Conservation (phyloP, 2,113 vertebrate species). For the Neogale vison region DNA sequence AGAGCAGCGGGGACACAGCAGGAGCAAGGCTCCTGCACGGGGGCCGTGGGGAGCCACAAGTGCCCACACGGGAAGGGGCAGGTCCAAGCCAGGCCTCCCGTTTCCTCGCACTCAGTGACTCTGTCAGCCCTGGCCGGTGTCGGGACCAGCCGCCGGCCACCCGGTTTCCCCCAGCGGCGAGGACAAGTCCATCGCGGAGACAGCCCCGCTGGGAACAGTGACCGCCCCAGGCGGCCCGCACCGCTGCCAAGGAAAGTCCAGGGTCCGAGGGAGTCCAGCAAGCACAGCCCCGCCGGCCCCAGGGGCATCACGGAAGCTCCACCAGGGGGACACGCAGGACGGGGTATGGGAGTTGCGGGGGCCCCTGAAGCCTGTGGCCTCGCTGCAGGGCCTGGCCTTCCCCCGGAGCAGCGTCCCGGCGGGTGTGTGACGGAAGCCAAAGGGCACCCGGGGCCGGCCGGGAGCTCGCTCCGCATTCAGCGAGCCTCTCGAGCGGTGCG, state of each 20-base stretch:
- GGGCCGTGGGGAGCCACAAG: background rate
- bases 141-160: background rate
- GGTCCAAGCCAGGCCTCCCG: background rate
- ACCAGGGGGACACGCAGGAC: background rate
- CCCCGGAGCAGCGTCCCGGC: background rate
- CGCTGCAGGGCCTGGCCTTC: background rate
- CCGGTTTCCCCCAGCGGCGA: background rate
- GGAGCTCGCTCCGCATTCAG: fast-evolving
- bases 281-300: background rate
- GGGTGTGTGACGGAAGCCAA: background rate
- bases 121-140: background rate
- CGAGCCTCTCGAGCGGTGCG: fast-evolving
- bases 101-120: background rate
- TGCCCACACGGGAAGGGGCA: background rate
- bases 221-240: fast-evolving
- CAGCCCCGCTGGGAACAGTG: background rate
- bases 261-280: fast-evolving
- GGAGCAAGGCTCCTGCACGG: fast-evolving
- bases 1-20: background rate
- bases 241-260: no score
- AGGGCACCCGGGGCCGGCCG: no score
- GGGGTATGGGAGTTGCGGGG: fast-evolving
- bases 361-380: background rate
- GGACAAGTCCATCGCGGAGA: background rate
- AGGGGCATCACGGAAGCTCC: background rate